These are phyloP conservation scores for Philaethria dido DNA, from an alignment of 2,888 invertebrate genomes.

Conservation along the genomic window DNA sequence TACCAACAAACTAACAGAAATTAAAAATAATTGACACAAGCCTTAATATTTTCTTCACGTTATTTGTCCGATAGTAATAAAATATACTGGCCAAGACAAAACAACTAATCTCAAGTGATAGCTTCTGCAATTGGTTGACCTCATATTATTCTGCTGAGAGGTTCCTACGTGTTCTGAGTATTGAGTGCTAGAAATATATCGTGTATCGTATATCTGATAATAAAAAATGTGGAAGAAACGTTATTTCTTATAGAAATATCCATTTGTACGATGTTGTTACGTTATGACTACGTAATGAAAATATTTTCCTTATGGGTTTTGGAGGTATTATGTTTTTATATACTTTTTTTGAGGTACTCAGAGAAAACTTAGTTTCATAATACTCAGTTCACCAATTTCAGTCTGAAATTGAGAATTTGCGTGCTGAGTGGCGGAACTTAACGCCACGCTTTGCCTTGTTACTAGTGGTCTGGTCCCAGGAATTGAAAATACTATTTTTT, in stretches of 20 bases:
- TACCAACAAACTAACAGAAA: not conserved
- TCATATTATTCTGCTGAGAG: constrained; percentile 40
- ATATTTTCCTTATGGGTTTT: constrained; percentile 7
- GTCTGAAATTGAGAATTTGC: too few relatives aligned
- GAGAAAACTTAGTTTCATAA: too few relatives aligned
- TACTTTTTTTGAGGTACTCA: too few relatives aligned
- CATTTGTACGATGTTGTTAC: constrained; percentile 1
- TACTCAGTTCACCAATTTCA: too few relatives aligned
- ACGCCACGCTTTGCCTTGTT: too few relatives aligned
- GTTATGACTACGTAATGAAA: constrained; percentile 18
- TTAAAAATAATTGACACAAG: not conserved
- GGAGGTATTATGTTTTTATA: not conserved
- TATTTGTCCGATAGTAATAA: constrained; percentile 16
- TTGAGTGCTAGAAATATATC: constrained; percentile 28
- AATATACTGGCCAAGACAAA: constrained; percentile 39
- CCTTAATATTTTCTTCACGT: not conserved
- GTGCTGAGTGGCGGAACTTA: too few relatives aligned
- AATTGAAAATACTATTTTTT: too few relatives aligned
- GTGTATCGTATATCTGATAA: constrained; percentile 28
- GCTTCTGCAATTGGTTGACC: constrained; percentile 43
- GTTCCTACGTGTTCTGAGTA: constrained; percentile 38
- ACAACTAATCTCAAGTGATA: constrained; percentile 38
- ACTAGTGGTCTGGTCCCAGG: too few relatives aligned
- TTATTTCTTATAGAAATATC: constrained; percentile 21
- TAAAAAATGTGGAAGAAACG: constrained; percentile 39